Conservation (phyloP, 2,888 invertebrate genomes). For the Napeogenes sylphis region DNA sequence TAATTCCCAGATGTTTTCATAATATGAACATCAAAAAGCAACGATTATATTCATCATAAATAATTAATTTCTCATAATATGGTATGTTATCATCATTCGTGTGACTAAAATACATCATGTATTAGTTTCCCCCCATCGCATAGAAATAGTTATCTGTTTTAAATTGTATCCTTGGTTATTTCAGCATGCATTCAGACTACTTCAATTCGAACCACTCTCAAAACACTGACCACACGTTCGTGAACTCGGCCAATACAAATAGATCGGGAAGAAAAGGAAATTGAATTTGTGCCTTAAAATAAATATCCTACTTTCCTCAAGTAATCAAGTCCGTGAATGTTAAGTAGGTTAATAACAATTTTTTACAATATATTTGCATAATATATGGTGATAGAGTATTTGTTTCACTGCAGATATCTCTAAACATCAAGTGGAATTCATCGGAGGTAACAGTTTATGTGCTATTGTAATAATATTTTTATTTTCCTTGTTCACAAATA, state of each 20-base stretch:
- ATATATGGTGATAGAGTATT: constrained; percentile 10
- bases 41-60: no score
- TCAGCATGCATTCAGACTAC: constrained; percentile 64
- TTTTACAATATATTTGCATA: not conserved
- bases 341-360: no score
- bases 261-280: constrained; percentile 64
- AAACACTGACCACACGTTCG: constrained; percentile 62
- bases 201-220: constrained; percentile 50
- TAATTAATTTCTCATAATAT: no score
- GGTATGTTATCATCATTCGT: no score
- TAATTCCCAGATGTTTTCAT: no score
- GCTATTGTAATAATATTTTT: not conserved
- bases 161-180: constrained; percentile 26
- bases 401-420: constrained; percentile 40
- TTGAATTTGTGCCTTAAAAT: constrained; percentile 15
- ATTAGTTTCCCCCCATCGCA: not conserved
- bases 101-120: no score
- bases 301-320: constrained; percentile 3
- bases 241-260: constrained; percentile 62
- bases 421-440: constrained; percentile 45
- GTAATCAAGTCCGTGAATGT: not conserved
- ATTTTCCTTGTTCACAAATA: constrained; percentile 1
- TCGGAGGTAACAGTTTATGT: constrained; percentile 36
- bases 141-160: no score
- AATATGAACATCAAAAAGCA: no score